Evolutionary conservation across 1,140 invertebrate species (phyloP).

Genomic region (Sarcophaga peregrina): DNA sequence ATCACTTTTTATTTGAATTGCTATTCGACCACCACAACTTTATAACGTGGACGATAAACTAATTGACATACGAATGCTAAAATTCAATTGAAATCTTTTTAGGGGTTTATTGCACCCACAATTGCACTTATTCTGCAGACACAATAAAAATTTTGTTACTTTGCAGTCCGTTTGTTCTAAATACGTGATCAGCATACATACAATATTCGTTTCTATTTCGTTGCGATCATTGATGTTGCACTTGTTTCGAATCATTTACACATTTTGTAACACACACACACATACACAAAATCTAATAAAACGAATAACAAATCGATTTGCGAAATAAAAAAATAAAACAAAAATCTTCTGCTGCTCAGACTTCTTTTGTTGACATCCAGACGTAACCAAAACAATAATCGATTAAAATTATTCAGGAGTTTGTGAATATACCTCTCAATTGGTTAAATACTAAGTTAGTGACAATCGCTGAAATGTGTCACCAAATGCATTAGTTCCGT

Average conservation of each 20-base stretch:
- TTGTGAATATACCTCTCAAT: too few species aligned
- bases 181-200: constrained; percentile 55
- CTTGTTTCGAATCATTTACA: constrained; percentile 32
- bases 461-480: too few species aligned
- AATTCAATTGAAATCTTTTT: constrained; percentile 44
- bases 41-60: not conserved
- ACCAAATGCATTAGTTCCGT: too few species aligned
- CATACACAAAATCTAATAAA: not conserved
- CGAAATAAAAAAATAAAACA: constrained; percentile 26
- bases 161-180: constrained; percentile 59
- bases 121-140: too few species aligned
- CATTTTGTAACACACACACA: not conserved
- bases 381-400: constrained; percentile 31
- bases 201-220: not conserved
- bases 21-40: too few species aligned
- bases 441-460: too few species aligned
- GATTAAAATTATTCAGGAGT: not conserved
- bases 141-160: too few species aligned
- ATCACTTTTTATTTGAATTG: not conserved
- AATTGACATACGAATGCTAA: not conserved
- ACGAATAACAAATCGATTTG: constrained; percentile 27
- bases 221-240: not conserved
- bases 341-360: not conserved
- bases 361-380: not conserved
- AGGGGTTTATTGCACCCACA: too few species aligned